These are phyloP conservation scores for Drosophila demipolita DNA, from an alignment of 2,888 invertebrate genomes.

Conservation along the genomic window DNA sequence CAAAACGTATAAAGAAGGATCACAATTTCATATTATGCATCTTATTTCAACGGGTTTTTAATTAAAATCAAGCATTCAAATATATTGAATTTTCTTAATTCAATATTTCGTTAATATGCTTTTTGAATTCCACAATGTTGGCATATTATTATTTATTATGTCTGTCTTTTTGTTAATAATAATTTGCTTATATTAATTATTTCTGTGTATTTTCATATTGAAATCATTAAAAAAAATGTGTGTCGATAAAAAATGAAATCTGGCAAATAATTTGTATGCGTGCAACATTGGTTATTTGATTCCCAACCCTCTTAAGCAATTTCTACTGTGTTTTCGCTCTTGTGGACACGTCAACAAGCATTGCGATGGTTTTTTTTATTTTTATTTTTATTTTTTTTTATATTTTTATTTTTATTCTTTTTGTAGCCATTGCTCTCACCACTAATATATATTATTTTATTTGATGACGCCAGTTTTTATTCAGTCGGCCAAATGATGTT, in stretches of 20 bases:
- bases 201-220: not conserved
- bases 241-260: constrained; percentile 1
- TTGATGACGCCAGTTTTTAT: constrained; percentile 59
- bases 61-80: not conserved
- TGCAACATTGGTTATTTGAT: constrained; percentile 9
- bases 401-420: constrained; percentile 11
- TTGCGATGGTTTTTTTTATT: constrained; percentile 53
- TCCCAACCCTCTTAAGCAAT: constrained; percentile 39
- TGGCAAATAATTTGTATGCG: not conserved
- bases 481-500: constrained; percentile 70
- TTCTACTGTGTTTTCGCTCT: constrained; percentile 54
- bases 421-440: constrained; percentile 50
- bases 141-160: not conserved
- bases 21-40: not conserved
- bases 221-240: not conserved
- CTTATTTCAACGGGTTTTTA: not conserved
- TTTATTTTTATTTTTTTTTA: constrained; percentile 15
- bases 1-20: not conserved
- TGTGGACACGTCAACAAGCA: constrained; percentile 52
- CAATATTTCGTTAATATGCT: not conserved
- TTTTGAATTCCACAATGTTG: not conserved
- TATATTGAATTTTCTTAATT: not conserved
- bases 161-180: not conserved
- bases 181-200: constrained; percentile 1
- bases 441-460: constrained; percentile 74